Percentiles rank a stretch among this genome's conserved stretches.
Conservation (phyloP, 2,797 vertebrate species). For the Hydrocynus forskahlii region DNA sequence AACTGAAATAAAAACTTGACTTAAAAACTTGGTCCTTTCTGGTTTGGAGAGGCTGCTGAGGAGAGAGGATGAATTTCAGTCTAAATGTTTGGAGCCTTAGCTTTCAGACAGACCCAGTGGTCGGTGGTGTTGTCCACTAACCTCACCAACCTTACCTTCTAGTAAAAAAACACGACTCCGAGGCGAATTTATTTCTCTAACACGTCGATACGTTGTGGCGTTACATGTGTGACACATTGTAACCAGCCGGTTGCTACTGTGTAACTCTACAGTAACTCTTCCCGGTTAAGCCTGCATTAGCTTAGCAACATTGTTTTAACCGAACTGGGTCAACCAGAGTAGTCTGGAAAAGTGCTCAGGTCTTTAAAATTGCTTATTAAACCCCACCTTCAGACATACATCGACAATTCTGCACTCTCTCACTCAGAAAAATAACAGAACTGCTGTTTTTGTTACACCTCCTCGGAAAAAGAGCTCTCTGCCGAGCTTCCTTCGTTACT, state of each 20-base stretch:
- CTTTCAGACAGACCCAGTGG: not conserved
- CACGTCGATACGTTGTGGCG: not conserved
- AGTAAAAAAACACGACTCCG: not conserved
- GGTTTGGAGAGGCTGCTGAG: not conserved
- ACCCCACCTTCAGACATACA: not conserved
- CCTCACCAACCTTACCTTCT: not conserved
- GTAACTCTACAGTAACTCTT: not conserved
- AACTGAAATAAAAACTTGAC: not conserved
- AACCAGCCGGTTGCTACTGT: not conserved
- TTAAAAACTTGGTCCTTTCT: not conserved
- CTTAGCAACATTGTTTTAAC: not conserved
- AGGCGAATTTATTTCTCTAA: not conserved
- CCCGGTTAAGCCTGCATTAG: not conserved
- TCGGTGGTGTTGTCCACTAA: not conserved
- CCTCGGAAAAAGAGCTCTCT: no score
- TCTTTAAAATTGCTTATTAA: not conserved
- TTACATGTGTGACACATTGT: not conserved
- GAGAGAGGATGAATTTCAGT: not conserved
- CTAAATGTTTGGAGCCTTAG: not conserved
- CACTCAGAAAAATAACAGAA: not conserved
- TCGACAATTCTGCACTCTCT: not conserved
- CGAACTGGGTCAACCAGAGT: not conserved
- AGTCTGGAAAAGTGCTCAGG: not conserved
- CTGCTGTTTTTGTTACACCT: no score
- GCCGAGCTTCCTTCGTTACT: not conserved